Evolutionary conservation across 2,113 vertebrate species (phyloP), one percentile per base, ranked within the genome.

Genomic region (Leuciscus idus): DNA sequence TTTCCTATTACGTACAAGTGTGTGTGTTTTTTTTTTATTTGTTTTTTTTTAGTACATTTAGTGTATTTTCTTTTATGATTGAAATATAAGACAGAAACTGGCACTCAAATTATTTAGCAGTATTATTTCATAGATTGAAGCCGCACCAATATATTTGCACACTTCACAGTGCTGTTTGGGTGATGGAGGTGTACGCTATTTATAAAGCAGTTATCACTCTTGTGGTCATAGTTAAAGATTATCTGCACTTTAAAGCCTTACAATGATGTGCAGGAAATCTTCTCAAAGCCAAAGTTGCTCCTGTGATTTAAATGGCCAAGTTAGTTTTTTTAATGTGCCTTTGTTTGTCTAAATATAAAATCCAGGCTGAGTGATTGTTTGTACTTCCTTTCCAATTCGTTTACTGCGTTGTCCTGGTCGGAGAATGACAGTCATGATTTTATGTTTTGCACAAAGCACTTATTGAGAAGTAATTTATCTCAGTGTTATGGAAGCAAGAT

Each of bases 371-470:
- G n/a, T 23, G 73, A 85, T 84, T 2, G 75, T 89, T 26, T 6
- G 17, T 83, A 80, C 26, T 84, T n/a, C 48, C 23, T 76, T 30
- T 76, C 46, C 50, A 88, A 57, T 68, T 84, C 19, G 72, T 90
- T 90, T 91, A 70, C 85, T 89, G 78, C 30, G 75, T 61, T 62
- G 83, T 88, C 70, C 61, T 30, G 62, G 59, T 89, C n/a, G 19
- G 59, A 87, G 57, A 88, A 87, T 79, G 59, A 87, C 89, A 88
- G 68, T 75, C 87, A 30, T 83, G 62, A 61, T 79, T 83, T 72
- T 86, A 78, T 62, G 64, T 75, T 87, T 89, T 91, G 93, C 93
- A 95, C 93, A 88, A 90, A 90, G 93, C 94, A 95, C 94, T 94
- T 94, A 88, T 86, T 87, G 84, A 93, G 77, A 87, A 59, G 46